Evolutionary conservation across 35 echinoderm and acorn worm species (phyloP), one percentile per base, ranked within the genome.

Genomic region (Heliocidaris tuberculata): DNA sequence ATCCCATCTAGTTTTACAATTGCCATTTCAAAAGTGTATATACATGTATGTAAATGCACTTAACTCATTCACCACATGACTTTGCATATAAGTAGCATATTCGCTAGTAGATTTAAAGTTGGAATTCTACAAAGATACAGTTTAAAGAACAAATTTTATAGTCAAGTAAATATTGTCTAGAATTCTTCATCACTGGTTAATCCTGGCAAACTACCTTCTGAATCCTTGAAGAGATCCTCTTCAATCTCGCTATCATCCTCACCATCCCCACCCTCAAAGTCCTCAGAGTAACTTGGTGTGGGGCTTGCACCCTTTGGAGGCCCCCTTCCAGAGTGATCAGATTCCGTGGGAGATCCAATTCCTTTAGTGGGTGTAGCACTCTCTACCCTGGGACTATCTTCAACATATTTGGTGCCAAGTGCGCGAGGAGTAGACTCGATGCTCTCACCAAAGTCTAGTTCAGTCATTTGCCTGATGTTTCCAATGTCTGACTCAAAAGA

Each of bases 361-460:
- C 91, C 91, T 48, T 93, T 93, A 12, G 91, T 93, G 47, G 91
- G 91, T 13, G 91, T 93, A 48, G 91, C 91, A 93, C 91, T 93
- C 0, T 59, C 91, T 48, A 93, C n/a, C 49, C 91, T 93, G 3
- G 47, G 48, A 93, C 50, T 93, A 16, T 93, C 91, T 59, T 48
- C 48, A 59, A 19, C 0, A 9, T 93, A 17, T 32, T 32, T 30
- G 11, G 50, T 30, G 9, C 11, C 48, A 50, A 48, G 91, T 15
- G 21, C 13, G 15, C 91, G 50, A 13, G 91, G 91, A n/a, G 91
- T 93, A 5, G 91, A 93, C 6, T 93, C 48, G 3, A 59, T 31
- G 50, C 91, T 93, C 9, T 93, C 91, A 49, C n/a, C 48, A 31
- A 93, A 93, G 5, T 93, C 48, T 5, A 93, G 91, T 59, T 93